A percentile compares a stretch with the other conserved stretches of the same genome.
phyloP scores from a whole-genome alignment of 2,888 invertebrate species.

The Anoncus sp. region DNA sequence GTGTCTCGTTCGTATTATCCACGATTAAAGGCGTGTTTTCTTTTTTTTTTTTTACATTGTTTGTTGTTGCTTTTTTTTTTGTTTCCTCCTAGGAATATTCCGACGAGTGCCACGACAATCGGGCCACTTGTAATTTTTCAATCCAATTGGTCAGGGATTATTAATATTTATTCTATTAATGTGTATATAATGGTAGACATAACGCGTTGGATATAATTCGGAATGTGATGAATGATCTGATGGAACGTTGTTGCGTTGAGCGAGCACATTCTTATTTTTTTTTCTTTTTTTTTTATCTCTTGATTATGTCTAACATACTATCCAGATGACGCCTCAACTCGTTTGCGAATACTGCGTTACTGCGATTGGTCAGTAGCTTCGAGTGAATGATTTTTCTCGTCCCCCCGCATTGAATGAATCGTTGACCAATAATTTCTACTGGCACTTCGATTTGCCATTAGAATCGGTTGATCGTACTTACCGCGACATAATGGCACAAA shows the following conservation, averaged over 20 bases:
- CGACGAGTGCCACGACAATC: conserved; percentile 11
- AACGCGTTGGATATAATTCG: conserved; percentile 17
- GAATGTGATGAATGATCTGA: conserved; percentile 30
- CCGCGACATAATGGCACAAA: background rate
- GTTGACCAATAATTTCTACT: background rate
- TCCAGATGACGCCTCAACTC: background rate
- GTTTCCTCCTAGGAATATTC: conserved; percentile 22
- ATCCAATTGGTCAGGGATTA: conserved; percentile 42
- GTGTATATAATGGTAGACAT: conserved; percentile 22
- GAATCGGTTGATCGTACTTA: background rate
- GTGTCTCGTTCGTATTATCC: conserved; percentile 47
- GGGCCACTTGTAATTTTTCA: conserved; percentile 21
- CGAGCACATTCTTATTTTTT: conserved; percentile 1
- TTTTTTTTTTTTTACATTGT: conserved; percentile 9
- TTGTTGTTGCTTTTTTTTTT: background rate
- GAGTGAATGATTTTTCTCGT: background rate
- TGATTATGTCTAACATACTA: conserved; percentile 1
- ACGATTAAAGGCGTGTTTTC: conserved; percentile 53
- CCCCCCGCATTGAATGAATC: background rate
- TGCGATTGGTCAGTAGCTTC: background rate
- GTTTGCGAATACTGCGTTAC: conserved; percentile 1
- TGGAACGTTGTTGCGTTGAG: conserved; percentile 19
- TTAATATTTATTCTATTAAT: conserved; percentile 23
- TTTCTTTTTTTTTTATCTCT: background rate
- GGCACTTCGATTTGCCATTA: background rate